Percentiles rank a stretch among this genome's conserved stretches.
These are phyloP conservation scores for Sus cebifrons DNA, from an alignment of 2,797 vertebrate genomes.

Conservation along the genomic window DNA sequence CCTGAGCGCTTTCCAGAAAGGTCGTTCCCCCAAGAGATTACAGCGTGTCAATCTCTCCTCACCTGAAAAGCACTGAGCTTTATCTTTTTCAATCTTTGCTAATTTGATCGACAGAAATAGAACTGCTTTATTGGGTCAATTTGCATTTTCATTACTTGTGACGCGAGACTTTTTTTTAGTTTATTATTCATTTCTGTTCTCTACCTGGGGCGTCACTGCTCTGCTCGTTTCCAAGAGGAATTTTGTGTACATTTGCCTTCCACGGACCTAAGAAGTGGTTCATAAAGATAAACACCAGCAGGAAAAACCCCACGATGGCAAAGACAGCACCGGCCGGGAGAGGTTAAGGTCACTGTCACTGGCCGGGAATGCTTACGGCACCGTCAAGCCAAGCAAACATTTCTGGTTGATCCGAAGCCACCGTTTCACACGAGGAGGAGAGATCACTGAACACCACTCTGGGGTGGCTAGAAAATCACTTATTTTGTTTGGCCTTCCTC, in stretches of 20 bases:
- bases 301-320: background rate
- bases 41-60: background rate
- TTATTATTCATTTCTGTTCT: background rate
- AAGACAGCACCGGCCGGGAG: too few relatives aligned
- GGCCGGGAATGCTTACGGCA: fast-evolving
- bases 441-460: fast-evolving
- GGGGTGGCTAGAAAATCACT: background rate
- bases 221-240: background rate
- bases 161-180: background rate
- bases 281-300: background rate
- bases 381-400: fast-evolving
- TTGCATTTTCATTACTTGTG: background rate
- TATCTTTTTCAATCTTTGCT: background rate
- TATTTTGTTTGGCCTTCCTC: slow-evolving; percentile 43
- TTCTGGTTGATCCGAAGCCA: fast-evolving
- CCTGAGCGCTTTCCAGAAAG: background rate
- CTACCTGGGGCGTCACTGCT: background rate
- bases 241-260: background rate
- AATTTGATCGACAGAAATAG: background rate
- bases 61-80: background rate
- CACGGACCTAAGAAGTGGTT: background rate
- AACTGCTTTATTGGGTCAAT: background rate
- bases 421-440: background rate
- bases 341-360: fast-evolving
- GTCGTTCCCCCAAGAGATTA: fast-evolving